These are phyloP conservation scores for Drosophila pandora DNA, from an alignment of 1,140 invertebrate genomes.

Conservation along the genomic window DNA sequence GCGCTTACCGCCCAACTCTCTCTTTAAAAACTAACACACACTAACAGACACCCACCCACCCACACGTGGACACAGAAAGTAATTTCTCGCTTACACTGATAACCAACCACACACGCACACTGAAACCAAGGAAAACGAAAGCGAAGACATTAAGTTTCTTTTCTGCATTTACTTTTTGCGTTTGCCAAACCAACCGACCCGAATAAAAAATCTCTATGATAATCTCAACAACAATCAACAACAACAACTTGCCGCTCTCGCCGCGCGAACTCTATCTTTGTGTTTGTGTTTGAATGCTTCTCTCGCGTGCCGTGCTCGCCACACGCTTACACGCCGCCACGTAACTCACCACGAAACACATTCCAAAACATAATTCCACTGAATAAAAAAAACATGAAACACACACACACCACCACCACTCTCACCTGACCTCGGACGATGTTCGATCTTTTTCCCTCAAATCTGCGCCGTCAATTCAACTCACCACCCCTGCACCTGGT, in stretches of 20 bases:
- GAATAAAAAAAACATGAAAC: conserved; percentile 9
- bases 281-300: conserved; percentile 72
- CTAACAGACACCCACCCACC: conserved; percentile 19
- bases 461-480: conserved; percentile 11
- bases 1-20: conserved; percentile 42
- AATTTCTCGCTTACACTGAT: neutral
- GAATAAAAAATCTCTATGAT: conserved; percentile 41
- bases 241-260: conserved; percentile 49
- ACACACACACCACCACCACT: conserved; percentile 13
- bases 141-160: conserved; percentile 75
- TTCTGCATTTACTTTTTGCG: conserved; percentile 81
- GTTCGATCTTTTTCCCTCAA: conserved; percentile 16
- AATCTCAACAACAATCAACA: conserved; percentile 41
- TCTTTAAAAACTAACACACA: conserved; percentile 26
- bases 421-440: conserved; percentile 46
- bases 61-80: conserved; percentile 16
- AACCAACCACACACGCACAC: conserved; percentile 28
- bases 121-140: conserved; percentile 52
- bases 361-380: neutral
- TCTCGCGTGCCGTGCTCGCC: conserved; percentile 65
- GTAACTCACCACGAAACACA: conserved; percentile 27
- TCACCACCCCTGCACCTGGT: conserved; percentile 14
- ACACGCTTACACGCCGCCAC: conserved; percentile 46
- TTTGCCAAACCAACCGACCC: conserved; percentile 53
- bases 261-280: conserved; percentile 47